Evolutionary conservation across 2,113 vertebrate genomes (phyloP).

Genomic region (Mystacornis crossleyi): DNA sequence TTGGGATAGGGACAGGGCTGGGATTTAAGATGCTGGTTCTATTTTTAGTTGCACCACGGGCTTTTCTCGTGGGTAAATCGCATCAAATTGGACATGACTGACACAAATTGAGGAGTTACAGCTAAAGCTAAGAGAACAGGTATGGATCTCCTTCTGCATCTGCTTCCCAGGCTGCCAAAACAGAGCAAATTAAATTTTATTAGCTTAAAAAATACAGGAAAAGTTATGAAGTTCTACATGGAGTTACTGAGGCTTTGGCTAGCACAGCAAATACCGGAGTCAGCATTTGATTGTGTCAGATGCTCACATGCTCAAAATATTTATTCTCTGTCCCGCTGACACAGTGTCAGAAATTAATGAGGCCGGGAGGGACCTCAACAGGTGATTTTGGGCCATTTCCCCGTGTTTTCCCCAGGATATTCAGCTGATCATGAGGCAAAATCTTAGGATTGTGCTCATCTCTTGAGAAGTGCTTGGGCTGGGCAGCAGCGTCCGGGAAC

Average conservation of each 20-base stretch:
- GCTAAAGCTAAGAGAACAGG: not conserved
- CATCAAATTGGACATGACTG: not conserved
- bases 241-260: not conserved
- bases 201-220: not conserved
- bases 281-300: too few relatives aligned
- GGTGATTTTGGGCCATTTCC: not conserved
- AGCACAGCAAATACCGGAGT: not conserved
- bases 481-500: not conserved
- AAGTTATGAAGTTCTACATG: rapidly evolving
- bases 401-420: not conserved
- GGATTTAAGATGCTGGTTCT: not conserved
- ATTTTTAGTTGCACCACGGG: not conserved
- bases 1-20: not conserved
- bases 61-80: not conserved
- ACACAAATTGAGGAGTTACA: not conserved
- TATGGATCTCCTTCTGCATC: not conserved
- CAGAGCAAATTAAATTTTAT: not conserved
- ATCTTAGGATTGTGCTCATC: not conserved
- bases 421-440: not conserved
- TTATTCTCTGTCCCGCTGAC: too few relatives aligned
- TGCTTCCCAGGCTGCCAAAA: not conserved
- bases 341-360: not conserved
- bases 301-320: not conserved
- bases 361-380: not conserved
- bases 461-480: not conserved